These are phyloP conservation scores for Euwallacea fornicatus DNA, from an alignment of 1,140 invertebrate genomes.

Conservation along the genomic window DNA sequence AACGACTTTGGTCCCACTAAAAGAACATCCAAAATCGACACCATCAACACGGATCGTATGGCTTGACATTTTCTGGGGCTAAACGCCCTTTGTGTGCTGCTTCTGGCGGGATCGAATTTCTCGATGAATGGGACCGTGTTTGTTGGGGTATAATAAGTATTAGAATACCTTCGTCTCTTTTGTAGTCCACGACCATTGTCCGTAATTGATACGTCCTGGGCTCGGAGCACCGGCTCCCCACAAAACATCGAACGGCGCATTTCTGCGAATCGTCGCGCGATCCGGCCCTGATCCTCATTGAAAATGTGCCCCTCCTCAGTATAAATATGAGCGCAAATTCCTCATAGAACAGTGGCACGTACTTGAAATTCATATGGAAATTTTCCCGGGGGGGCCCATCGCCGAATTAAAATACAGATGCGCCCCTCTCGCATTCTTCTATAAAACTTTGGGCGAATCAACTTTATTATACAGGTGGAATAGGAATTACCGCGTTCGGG, in stretches of 20 bases:
- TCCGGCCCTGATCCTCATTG: too few species aligned
- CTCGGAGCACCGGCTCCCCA: neutral
- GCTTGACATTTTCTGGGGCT: conserved; percentile 11
- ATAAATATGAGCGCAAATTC: conserved; percentile 26
- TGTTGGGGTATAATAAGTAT: conserved; percentile 13
- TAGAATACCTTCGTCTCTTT: conserved; percentile 8
- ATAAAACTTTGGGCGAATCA: conserved; percentile 1
- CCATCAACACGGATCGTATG: conserved; percentile 10
- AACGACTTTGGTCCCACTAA: conserved; percentile 6
- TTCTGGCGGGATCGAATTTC: conserved; percentile 9
- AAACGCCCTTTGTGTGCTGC: conserved; percentile 3
- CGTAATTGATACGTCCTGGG: conserved; percentile 12
- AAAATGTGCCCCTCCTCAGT: neutral
- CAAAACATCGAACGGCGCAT: too few species aligned
- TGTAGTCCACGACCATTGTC: conserved; percentile 4
- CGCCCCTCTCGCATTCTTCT: conserved; percentile 4
- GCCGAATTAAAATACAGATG: conserved; percentile 22
- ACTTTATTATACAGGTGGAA: conserved; percentile 1
- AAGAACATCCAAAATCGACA: conserved; percentile 15
- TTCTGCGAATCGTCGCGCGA: neutral
- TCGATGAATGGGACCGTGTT: conserved; percentile 1
- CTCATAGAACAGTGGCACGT: conserved; percentile 21
- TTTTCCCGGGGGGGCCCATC: neutral
- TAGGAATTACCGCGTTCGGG: neutral
- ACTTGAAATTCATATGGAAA: conserved; percentile 28